phyloP scores from a whole-genome alignment of 2,888 invertebrate genomes.

The Cacoxenus indagator region DNA sequence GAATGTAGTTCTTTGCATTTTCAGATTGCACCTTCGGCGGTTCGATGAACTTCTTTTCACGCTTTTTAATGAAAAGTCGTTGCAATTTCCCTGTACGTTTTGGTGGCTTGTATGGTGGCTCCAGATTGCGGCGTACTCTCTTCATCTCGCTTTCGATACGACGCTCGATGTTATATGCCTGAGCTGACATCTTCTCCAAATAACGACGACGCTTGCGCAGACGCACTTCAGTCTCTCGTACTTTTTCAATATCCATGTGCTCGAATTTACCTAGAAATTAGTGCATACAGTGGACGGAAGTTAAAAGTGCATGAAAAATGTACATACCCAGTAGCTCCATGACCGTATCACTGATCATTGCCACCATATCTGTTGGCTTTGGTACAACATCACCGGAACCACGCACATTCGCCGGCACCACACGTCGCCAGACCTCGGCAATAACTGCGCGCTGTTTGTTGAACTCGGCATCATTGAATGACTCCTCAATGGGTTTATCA shows the following conservation, averaged over 20 bases:
- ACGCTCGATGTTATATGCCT: conserved; percentile 63
- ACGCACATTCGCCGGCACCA: conserved; percentile 58
- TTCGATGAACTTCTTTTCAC: conserved; percentile 23
- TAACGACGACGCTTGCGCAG: conserved; percentile 55
- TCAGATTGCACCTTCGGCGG: conserved; percentile 52
- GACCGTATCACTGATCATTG: conserved; percentile 57
- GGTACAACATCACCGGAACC: conserved; percentile 54
- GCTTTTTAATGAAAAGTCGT: conserved; percentile 54
- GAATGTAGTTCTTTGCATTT: conserved; percentile 60
- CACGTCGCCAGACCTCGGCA: conserved; percentile 60
- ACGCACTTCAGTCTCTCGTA: conserved; percentile 46
- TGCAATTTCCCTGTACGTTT: conserved; percentile 56
- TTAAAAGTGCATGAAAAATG: not conserved
- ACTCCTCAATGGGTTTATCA: conserved; percentile 49
- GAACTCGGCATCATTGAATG: conserved; percentile 52
- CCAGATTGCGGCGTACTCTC: conserved; percentile 63
- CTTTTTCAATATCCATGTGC: conserved; percentile 49
- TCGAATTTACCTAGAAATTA: conserved; percentile 56
- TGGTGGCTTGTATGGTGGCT: conserved; percentile 58
- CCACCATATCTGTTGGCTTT: conserved; percentile 60
- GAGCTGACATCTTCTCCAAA: conserved; percentile 53
- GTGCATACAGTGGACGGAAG: not conserved
- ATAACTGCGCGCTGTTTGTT: conserved; percentile 56
- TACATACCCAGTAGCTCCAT: conserved; percentile 51
- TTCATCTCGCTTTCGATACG: conserved; percentile 66